Evolutionary conservation across 2,113 vertebrate species (phyloP), one percentile per base, ranked within the genome.

Genomic region (Speoplatyrhinus poulsoni): DNA sequence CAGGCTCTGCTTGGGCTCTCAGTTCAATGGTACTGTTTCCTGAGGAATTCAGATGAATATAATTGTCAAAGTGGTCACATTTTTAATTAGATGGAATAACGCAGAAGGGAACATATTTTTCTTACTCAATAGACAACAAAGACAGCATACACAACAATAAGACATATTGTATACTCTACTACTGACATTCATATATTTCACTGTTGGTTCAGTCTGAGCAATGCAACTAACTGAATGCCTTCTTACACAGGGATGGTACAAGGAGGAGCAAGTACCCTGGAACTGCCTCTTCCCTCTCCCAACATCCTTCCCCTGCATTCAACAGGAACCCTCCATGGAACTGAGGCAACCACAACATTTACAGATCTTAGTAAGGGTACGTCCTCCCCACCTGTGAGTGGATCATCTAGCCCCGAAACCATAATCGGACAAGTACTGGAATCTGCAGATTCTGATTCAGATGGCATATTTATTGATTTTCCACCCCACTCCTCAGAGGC

Each of bases 391-490:
- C 91, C 93, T 26, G 90, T 80, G 6, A 93, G 93, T 3, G 91
- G 90, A 82, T 93, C 95, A 56, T 95, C 95, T 88, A 98, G 97
- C 81, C 96, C 96, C 0, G 96, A 98, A 87, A 94, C 94, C 73
- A 93, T 96, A 64, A 95, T 97, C 58, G 95, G 96, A 90, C 95
- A 94, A 86, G 94, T 94, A 75, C 90, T 96, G 68, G 96, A 96
- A 77, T 98, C 96, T 0, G 94, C 91, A 0, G 95, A 96, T 89
- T 98, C 97, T 0, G 95, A 96, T 78, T 94, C 95, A 0, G 96
- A 97, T 12, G 96, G 97, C 12, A 97, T 99, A 86, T 97, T 98
- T 90, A 96, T 99, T 62, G 95, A 98, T 91, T 99, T 99, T 80
- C 92, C 95, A 9, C 69, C 73, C 74, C 85, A 81, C 74, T 81